phyloP scores from a whole-genome alignment of 2,113 vertebrate species.

The Phrynosoma blainvillii region DNA sequence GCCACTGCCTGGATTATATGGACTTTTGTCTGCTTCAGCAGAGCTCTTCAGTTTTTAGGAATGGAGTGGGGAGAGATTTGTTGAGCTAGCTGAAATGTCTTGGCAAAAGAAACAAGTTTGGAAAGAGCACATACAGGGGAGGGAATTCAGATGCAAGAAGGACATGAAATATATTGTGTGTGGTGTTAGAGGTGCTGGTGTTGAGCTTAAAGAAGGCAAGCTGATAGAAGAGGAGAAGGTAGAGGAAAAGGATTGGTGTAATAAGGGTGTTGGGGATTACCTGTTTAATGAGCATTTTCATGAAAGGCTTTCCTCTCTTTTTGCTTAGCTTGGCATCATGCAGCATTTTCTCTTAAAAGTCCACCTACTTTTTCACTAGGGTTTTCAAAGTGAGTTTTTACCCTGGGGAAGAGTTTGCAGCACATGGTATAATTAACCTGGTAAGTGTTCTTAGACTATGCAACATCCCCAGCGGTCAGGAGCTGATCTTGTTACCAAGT shows the following conservation, averaged over 20 bases:
- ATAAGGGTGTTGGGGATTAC: not conserved
- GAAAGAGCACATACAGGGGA: not conserved
- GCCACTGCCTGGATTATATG: not conserved
- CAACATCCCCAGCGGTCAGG: constrained; percentile 45
- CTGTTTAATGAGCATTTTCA: not conserved
- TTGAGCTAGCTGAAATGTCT: not conserved
- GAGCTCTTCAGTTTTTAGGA: not conserved
- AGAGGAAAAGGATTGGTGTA: not conserved
- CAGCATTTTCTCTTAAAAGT: not conserved
- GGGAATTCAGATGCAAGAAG: not conserved
- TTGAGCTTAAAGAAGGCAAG: not conserved
- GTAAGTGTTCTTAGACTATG: not conserved
- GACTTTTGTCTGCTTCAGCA: not conserved
- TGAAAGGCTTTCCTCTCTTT: not conserved
- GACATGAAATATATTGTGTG: not conserved
- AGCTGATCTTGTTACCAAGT: constrained; percentile 21
- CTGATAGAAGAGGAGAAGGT: not conserved
- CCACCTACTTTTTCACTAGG: not conserved
- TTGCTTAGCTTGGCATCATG: not conserved
- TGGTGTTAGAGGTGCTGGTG: not conserved
- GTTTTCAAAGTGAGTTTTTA: not conserved
- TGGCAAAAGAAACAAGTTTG: too few relatives aligned
- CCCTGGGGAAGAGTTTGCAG: not conserved
- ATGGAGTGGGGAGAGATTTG: too few relatives aligned
- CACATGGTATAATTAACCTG: not conserved